phyloP scores from a whole-genome alignment of 2,888 invertebrate species.

The Spodoptera picta region DNA sequence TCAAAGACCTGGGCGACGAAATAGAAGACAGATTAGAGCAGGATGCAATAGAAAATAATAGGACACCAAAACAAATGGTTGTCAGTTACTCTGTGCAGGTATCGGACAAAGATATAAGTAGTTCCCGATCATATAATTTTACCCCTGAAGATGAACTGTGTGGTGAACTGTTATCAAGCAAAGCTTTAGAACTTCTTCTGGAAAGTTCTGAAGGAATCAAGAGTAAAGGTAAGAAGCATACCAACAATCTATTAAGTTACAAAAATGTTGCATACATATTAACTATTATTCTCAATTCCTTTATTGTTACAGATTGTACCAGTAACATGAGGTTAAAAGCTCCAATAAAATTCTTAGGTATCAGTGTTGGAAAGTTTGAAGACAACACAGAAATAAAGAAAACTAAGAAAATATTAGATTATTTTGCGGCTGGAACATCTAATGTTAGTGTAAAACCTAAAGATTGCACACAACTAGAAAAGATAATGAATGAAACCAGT shows the following conservation, averaged over 20 bases:
- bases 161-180: conserved; percentile 90
- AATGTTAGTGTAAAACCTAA: conserved; percentile 54
- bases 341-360: conserved; percentile 91
- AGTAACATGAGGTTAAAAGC: conserved; percentile 78
- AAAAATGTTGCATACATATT: too few species aligned
- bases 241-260: too few species aligned
- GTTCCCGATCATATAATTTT: conserved; percentile 90
- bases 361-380: conserved; percentile 95
- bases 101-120: conserved; percentile 87
- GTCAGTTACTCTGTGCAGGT: conserved; percentile 91
- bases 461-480: conserved; percentile 42
- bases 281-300: background rate
- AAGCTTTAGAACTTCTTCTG: conserved; percentile 91
- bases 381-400: conserved; percentile 85
- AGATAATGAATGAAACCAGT: conserved; percentile 6
- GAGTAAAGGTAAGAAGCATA: conserved; percentile 68
- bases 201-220: conserved; percentile 87
- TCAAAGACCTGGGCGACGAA: conserved; percentile 93
- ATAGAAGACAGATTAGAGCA: conserved; percentile 94
- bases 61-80: conserved; percentile 93
- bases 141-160: conserved; percentile 89
- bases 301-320: conserved; percentile 73
- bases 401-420: conserved; percentile 88
- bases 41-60: conserved; percentile 94
- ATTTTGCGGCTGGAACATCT: conserved; percentile 85